Percentiles rank a stretch among this genome's conserved stretches.
phyloP scores from a whole-genome alignment of 2,797 vertebrate species.

The Margarornis squamiger region DNA sequence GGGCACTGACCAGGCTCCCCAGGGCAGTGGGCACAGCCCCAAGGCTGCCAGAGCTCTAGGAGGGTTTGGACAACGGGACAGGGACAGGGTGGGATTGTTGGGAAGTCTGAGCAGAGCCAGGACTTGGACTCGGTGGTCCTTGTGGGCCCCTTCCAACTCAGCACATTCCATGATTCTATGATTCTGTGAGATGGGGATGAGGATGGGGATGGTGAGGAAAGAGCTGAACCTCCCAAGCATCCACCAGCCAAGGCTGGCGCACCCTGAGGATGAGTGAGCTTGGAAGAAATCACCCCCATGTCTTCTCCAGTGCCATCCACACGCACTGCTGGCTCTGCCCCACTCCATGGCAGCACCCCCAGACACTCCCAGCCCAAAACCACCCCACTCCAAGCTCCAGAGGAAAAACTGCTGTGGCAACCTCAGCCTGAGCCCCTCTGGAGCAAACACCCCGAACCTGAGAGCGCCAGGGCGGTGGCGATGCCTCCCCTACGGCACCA shows the following conservation, averaged over 20 bases:
- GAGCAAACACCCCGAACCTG: rapidly evolving
- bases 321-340: rapidly evolving
- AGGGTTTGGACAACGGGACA: rapidly evolving
- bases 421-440: not conserved
- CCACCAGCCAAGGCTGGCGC: not conserved
- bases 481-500: not conserved
- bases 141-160: too few species aligned
- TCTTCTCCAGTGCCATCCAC: not conserved
- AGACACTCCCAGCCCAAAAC: rapidly evolving
- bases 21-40: rapidly evolving
- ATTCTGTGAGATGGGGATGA: not conserved
- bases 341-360: not conserved
- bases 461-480: rapidly evolving
- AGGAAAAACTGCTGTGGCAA: rapidly evolving
- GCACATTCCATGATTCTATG: not conserved
- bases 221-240: not conserved
- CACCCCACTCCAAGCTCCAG: not conserved
- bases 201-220: not conserved
- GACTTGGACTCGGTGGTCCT: not conserved
- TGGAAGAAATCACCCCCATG: not conserved
- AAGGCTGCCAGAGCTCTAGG: not conserved
- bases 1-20: not conserved
- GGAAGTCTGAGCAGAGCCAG: too few species aligned
- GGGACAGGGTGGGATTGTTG: not conserved
- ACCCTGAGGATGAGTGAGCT: rapidly evolving